Conservation (phyloP, 2,113 vertebrate genomes). For the Lamprologus callipterus region DNA sequence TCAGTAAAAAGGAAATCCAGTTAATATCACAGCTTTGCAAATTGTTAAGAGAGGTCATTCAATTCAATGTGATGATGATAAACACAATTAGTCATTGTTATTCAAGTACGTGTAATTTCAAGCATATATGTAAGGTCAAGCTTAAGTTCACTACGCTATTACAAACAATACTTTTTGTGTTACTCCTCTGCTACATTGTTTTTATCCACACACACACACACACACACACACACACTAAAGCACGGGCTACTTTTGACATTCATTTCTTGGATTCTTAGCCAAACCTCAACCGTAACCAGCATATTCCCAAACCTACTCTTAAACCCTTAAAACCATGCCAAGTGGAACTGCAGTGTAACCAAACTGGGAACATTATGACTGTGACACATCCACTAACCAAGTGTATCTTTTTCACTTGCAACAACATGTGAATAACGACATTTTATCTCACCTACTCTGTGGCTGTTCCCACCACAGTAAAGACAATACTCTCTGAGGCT, state of each 20-base stretch:
- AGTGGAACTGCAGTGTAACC: neutral
- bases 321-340: neutral
- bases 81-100: neutral
- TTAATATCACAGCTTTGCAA: neutral
- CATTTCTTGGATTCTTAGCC: neutral
- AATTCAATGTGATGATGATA: neutral
- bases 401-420: neutral
- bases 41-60: neutral
- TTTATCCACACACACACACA: neutral
- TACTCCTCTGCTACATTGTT: neutral
- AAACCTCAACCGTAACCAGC: neutral
- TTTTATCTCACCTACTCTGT: neutral
- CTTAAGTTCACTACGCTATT: neutral
- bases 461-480: neutral
- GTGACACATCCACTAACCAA: neutral
- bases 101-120: neutral
- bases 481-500: neutral
- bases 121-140: neutral
- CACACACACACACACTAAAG: neutral
- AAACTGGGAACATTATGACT: neutral
- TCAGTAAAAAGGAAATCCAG: neutral
- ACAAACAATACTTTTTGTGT: neutral
- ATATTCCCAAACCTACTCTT: neutral
- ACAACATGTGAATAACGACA: neutral
- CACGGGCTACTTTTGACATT: neutral